Conservation (phyloP, 92 coral and sea anemone species). For the Porites cylindrica region DNA sequence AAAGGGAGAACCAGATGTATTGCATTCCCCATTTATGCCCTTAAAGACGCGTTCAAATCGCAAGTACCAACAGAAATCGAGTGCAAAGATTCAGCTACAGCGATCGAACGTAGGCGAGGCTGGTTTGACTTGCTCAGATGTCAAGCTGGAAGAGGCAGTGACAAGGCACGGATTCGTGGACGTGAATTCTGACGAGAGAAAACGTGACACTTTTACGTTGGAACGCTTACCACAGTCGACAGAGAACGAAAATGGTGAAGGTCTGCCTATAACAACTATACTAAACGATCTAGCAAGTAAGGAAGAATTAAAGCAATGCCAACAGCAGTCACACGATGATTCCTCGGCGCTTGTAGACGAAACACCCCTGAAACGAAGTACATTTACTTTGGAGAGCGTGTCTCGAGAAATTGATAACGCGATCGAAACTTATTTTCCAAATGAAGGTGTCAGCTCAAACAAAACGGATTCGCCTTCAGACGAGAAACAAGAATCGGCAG, state of each 20-base stretch:
- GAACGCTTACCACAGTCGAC: constrained; percentile 68
- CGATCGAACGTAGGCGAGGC: not conserved
- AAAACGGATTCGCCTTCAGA: not conserved
- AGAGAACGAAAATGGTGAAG: constrained; percentile 60
- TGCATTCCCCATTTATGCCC: constrained; percentile 39
- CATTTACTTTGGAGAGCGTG: constrained; percentile 82
- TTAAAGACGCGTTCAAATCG: constrained; percentile 14
- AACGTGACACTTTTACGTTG: constrained; percentile 74
- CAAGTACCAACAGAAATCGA: constrained; percentile 25
- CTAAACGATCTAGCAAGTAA: constrained; percentile 7
- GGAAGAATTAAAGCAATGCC: constrained; percentile 23
- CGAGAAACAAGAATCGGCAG: not conserved
- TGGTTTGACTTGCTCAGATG: not conserved
- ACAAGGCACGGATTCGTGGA: not conserved
- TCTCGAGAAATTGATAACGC: constrained; percentile 67
- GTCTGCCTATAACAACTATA: constrained; percentile 4
- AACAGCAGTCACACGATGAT: not conserved
- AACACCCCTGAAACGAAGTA: constrained; percentile 61
- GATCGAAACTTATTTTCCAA: constrained; percentile 28
- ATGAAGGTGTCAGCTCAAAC: not conserved
- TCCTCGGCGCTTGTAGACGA: not conserved
- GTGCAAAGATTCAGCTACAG: not conserved
- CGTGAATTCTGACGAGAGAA: constrained; percentile 20
- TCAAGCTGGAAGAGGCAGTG: not conserved
- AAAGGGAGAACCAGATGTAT: not conserved